Evolutionary conservation across 2,113 vertebrate genomes (phyloP).

Genomic region (Rhynchomys soricoides): DNA sequence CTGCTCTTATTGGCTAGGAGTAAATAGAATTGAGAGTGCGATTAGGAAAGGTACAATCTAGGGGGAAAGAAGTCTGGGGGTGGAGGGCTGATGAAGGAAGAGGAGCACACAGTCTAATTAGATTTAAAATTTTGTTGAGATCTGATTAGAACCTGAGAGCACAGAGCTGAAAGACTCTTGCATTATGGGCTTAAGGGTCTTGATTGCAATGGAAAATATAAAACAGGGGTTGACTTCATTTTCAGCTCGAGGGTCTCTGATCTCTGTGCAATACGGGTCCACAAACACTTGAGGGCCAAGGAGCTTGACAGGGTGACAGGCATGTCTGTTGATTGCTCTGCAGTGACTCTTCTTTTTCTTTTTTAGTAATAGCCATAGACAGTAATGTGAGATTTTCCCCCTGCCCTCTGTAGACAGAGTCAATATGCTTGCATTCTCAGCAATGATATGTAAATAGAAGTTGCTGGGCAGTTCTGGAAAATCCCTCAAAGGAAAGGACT

Average conservation of each 20-base stretch:
- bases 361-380: background rate
- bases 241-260: background rate
- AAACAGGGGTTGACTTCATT: background rate
- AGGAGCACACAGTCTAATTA: conserved; percentile 1
- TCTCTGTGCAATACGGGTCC: background rate
- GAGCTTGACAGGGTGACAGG: background rate
- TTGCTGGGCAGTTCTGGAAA: background rate
- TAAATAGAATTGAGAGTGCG: background rate
- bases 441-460: background rate
- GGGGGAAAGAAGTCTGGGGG: background rate
- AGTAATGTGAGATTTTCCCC: background rate
- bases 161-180: background rate
- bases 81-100: background rate
- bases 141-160: background rate
- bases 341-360: background rate
- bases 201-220: background rate
- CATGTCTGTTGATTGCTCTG: too few species aligned
- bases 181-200: background rate
- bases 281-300: background rate
- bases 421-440: background rate
- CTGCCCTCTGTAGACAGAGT: background rate
- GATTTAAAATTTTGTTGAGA: background rate
- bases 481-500: background rate
- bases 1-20: background rate
- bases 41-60: background rate